A percentile compares a stretch with the other conserved stretches of the same genome.
phyloP scores from a whole-genome alignment of 1,140 invertebrate species.

The Aricia agestis region DNA sequence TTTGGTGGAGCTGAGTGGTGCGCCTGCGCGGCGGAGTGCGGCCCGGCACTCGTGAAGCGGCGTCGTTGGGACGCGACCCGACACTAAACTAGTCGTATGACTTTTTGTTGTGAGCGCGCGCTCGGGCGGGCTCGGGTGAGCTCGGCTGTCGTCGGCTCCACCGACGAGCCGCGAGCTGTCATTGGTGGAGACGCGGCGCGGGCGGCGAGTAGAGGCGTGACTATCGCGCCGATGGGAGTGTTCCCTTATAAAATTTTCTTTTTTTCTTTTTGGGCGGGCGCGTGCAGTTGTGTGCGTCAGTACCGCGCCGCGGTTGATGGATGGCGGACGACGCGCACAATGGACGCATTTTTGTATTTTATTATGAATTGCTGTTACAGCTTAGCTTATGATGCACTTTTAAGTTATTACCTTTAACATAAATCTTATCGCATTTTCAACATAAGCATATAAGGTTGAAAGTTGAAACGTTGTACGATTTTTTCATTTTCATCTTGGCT shows the following conservation, averaged over 20 bases:
- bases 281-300: constrained; percentile 61
- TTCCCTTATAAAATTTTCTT: constrained; percentile 69
- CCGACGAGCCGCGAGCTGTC: constrained; percentile 12
- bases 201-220: constrained; percentile 49
- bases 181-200: constrained; percentile 41
- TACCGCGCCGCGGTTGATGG: constrained; percentile 58
- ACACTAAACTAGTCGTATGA: constrained; percentile 71
- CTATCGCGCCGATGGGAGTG: constrained; percentile 51
- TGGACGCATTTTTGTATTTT: constrained; percentile 43
- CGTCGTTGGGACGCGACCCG: constrained; percentile 71
- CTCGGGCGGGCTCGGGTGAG: constrained; percentile 37
- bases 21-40: constrained; percentile 46
- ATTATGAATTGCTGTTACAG: constrained; percentile 26
- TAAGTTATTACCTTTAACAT: background rate
- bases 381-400: constrained; percentile 14
- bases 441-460: background rate
- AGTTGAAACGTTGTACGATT: background rate
- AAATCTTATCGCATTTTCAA: background rate
- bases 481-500: background rate
- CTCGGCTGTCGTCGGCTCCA: constrained; percentile 36
- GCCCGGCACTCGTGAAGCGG: constrained; percentile 52
- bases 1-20: constrained; percentile 38
- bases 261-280: constrained; percentile 70
- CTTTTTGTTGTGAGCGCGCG: constrained; percentile 69
- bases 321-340: constrained; percentile 41